Evolutionary conservation across 1,140 invertebrate species (phyloP).

Genomic region (Bombus impatiens): DNA sequence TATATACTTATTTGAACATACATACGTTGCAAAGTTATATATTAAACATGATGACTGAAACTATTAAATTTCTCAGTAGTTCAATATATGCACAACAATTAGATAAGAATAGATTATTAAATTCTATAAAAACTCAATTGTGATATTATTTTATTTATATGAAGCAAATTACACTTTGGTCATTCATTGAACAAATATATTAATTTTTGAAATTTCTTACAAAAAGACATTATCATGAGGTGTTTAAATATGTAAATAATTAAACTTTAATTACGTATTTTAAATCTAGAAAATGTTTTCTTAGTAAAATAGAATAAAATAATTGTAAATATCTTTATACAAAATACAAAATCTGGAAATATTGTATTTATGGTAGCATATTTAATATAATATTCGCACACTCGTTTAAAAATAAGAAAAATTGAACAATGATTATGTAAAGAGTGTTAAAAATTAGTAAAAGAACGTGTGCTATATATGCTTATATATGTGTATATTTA

Average conservation of each 20-base stretch:
- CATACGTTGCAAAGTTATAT: background rate
- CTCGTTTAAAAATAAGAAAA: background rate
- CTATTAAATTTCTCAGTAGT: background rate
- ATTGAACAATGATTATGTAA: background rate
- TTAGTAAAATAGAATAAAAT: background rate
- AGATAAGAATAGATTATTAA: background rate
- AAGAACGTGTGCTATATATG: background rate
- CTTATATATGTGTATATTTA: background rate
- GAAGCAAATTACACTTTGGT: background rate
- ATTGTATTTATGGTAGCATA: background rate
- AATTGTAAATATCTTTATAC: conserved; percentile 13
- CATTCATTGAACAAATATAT: background rate
- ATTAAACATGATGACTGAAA: background rate
- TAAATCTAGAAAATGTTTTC: background rate
- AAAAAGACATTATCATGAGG: background rate
- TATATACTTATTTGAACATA: background rate
- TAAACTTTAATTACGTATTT: background rate
- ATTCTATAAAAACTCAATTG: conserved; percentile 13
- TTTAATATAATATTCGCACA: background rate
- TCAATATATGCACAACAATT: background rate
- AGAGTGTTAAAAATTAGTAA: background rate
- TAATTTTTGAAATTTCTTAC: background rate
- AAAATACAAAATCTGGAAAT: conserved; percentile 8
- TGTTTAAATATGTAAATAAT: background rate
- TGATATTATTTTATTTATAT: conserved; percentile 15